Evolutionary conservation across 1,140 invertebrate species (phyloP).

Genomic region (Teleogryllus occipitalis): DNA sequence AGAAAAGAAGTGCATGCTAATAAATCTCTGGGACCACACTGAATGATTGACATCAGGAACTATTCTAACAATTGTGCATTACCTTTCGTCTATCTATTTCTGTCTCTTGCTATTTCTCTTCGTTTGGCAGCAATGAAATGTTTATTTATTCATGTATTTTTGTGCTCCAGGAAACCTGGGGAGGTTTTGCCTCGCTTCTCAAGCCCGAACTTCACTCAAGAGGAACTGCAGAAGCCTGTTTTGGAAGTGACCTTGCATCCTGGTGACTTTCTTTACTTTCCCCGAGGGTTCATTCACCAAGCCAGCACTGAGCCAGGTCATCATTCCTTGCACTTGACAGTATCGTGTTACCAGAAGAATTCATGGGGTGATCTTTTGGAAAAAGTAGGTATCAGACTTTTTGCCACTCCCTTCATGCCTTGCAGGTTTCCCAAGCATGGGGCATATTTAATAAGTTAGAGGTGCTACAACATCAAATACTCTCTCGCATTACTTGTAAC

Average conservation of each 20-base stretch:
- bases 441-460: too few relatives aligned
- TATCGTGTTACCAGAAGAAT: constrained; percentile 87
- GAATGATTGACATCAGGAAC: too few relatives aligned
- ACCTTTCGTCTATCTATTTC: too few relatives aligned
- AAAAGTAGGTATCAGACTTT: constrained; percentile 39
- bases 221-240: constrained; percentile 71
- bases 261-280: constrained; percentile 89
- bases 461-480: too few relatives aligned
- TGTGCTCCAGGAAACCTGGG: constrained; percentile 30
- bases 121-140: background rate
- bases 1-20: too few relatives aligned
- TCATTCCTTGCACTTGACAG: constrained; percentile 87
- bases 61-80: too few relatives aligned
- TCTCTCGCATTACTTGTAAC: too few relatives aligned
- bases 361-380: constrained; percentile 82
- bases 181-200: constrained; percentile 72
- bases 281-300: constrained; percentile 90
- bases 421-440: too few relatives aligned
- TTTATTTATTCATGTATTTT: constrained; percentile 16
- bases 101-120: too few relatives aligned
- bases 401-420: too few relatives aligned
- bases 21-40: too few relatives aligned
- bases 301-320: constrained; percentile 59
- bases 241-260: constrained; percentile 71
- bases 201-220: constrained; percentile 70